Base-by-base conservation (phyloP, 2,888 invertebrate species). In the Spilarctia lutea region DNA sequence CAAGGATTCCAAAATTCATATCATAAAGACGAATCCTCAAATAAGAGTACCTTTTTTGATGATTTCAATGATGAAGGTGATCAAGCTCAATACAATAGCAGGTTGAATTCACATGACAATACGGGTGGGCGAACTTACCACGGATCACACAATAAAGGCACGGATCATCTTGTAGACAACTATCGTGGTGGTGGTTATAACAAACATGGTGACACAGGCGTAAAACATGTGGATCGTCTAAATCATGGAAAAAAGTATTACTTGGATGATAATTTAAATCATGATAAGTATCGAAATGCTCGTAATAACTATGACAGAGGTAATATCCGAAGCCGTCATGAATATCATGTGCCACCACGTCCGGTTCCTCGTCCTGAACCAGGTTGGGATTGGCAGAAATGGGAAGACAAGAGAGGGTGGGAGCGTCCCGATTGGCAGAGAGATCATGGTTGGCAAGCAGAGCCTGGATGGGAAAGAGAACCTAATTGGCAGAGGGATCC, bases 1-100 rank as follows among this genome's bases (percentile, higher is more conserved):
- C 96, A 97, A 80, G 97, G 97, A 30, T 97, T 97, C 87, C 96
- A 96, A 83, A 97, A 97, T 85, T 96, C 96, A 24, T 97, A 97
- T 84, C 97, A 97, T 84, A 97, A 97, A 89, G 97, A 97, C 81
- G 97, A 97, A 87, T 97, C 96, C 20, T 97, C 97, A 0, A 97
- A 96, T 85, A 97, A 97, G 83, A 97, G 97, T 74, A 97, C 97
- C 45, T 97, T 96, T 90, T 97, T 97, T 85, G 97, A 97, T 84
- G 97, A 97, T 85, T 96, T 91, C 1, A 95, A 92, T 75, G 96
- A 96, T 74, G 96, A 96, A 89, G 94, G 92, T 3, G 96, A 96
- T 77, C 92, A 91, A 87, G 92, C 96, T 7, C 92, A 92, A 2
- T 95, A 94, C 79, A 96, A 95, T 42, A 95, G 92, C 76, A 92